A percentile compares a stretch with the other conserved stretches of the same genome.
Conservation (phyloP, 2,113 vertebrate genomes). For the Mesoclemmys tuberculata region DNA sequence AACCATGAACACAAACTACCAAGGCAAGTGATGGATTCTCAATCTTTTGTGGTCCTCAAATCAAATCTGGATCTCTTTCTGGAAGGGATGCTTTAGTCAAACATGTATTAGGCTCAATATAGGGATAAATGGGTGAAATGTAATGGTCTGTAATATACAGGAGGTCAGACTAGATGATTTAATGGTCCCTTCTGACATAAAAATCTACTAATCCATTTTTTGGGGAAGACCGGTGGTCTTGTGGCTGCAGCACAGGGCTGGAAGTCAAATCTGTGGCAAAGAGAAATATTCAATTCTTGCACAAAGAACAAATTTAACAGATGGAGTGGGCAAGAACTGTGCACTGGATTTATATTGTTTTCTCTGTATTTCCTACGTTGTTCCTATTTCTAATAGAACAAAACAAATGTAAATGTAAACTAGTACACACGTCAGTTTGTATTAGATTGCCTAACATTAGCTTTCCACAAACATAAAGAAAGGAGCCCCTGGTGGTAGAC, state of each 20-base stretch:
- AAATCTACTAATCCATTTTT: neutral
- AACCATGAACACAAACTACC: neutral
- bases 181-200: neutral
- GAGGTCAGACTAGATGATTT: neutral
- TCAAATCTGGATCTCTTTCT: neutral
- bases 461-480: neutral
- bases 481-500: neutral
- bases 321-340: neutral
- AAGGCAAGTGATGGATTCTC: neutral
- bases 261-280: neutral
- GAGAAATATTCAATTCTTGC: neutral
- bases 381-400: neutral
- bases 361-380: neutral
- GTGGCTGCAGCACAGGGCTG: accelerated
- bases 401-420: neutral
- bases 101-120: neutral
- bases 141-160: neutral
- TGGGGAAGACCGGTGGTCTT: neutral
- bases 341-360: accelerated
- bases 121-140: neutral
- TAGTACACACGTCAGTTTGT: neutral
- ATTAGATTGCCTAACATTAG: neutral
- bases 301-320: neutral
- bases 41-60: neutral
- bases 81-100: neutral